Evolutionary conservation across 2,888 invertebrate species (phyloP), one percentile per base, ranked within the genome.

Genomic region (Lochmaea capreae): DNA sequence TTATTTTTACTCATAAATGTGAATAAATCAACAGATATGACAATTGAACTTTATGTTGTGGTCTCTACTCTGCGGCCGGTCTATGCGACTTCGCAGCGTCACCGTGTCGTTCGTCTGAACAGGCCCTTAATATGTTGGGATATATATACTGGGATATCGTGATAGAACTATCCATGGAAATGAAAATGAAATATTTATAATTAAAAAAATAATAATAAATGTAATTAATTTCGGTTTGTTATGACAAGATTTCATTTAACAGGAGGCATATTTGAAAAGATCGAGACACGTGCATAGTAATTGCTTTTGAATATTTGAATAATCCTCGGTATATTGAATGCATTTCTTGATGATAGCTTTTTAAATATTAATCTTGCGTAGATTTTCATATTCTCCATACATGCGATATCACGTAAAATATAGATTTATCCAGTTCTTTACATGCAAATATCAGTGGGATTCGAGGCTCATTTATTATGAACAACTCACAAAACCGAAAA

Each of bases 271-370:
- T 42, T 70, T 70, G 70, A 70, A 77, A 79, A 76, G 76, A 74
- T 72, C 76, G 71, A 72, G 16, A 77, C 79, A 78, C 78, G 78
- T 77, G 78, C 77, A 78, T 78, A 71, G 78, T 82, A 84, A 84
- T 84, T 84, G 83, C 79, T 73, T 83, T 79, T 83, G 82, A 84
- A 84, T 84, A 82, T 83, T 82, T 83, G 82, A 84, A 83, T 83
- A 81, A 81, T 78, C 81, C 76, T 78, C 77, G 80, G 78, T 62
- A 18, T 79, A 79, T 78, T 77, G 79, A 77, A 79, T 80, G 79
- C 77, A 80, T 81, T 80, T 76, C 74, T 71, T 76, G 73, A 75
- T 73, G 76, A 76, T 82, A 82, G 83, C 81, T 80, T 80, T 83
- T 84, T 81, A 84, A 85, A 84, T 80, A 85, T 85, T 85, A 82